A percentile compares a stretch with the other conserved stretches of the same genome.
phyloP scores from a whole-genome alignment of 2,888 invertebrate species.

The Dastarcus helophoroides region DNA sequence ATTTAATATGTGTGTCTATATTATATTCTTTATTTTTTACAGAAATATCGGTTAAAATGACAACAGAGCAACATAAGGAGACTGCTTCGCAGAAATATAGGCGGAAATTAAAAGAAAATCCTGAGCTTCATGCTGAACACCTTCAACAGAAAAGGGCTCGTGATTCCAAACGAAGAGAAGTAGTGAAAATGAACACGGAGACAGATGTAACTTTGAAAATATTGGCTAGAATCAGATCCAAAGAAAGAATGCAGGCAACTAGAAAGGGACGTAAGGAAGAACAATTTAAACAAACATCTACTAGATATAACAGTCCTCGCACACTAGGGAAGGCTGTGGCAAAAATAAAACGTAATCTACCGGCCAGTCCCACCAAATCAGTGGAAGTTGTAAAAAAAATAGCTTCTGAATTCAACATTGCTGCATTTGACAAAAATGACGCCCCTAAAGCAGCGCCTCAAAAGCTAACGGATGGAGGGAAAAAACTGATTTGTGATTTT shows the following conservation, averaged over 20 bases:
- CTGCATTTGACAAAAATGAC: slow-evolving; percentile 9
- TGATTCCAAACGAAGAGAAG: slow-evolving; percentile 8
- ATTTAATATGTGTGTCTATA: slow-evolving; percentile 4
- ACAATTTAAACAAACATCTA: slow-evolving; percentile 8
- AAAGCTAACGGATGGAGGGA: slow-evolving; percentile 8
- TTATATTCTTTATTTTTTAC: slow-evolving; percentile 4
- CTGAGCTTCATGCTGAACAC: slow-evolving; percentile 8
- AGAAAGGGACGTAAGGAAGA: slow-evolving; percentile 10
- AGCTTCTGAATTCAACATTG: slow-evolving; percentile 12
- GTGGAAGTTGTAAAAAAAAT: no score
- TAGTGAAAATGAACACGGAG: slow-evolving; percentile 7
- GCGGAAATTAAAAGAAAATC: slow-evolving; percentile 8
- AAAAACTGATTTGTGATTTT: slow-evolving; percentile 5
- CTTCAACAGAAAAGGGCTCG: no score
- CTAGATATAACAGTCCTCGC: slow-evolving; percentile 8
- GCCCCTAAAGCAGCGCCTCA: slow-evolving; percentile 9
- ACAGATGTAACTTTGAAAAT: slow-evolving; percentile 8
- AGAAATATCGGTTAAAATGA: no score
- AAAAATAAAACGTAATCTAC: slow-evolving; percentile 11
- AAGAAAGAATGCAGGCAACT: slow-evolving; percentile 10
- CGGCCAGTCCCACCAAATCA: slow-evolving; percentile 11
- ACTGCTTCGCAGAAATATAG: no score
- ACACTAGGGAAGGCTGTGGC: slow-evolving; percentile 10
- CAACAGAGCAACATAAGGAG: no score
- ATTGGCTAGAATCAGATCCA: no score